Base-by-base conservation (phyloP, 2,797 vertebrate genomes). In the Crotalus adamanteus region DNA sequence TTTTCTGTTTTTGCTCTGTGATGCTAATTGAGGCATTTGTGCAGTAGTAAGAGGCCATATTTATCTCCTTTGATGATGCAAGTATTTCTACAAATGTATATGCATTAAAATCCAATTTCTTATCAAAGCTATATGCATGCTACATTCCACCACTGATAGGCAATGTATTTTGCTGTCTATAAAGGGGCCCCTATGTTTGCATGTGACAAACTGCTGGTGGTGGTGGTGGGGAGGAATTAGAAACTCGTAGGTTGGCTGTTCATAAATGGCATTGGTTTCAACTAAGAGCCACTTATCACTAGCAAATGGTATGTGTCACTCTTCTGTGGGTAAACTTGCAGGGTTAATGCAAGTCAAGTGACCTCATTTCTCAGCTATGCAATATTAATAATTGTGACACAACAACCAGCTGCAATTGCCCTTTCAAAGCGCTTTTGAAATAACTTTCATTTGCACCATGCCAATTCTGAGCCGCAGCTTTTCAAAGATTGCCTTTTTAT, bases 361-460 rank as follows among this genome's bases (percentile, higher is more conserved):
- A 97, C 97, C 97, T 98, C 97, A 94, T 97, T 97, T 96, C 97
- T 96, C 97, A 97, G 97, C 97, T 98, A 98, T 98, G 98, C 98
- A 98, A 98, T 97, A 97, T 92, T 16, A 96, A 96, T 95, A 96
- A 92, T 95, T 65, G 1, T 96, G 53, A 95, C 95, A 92, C n/a
- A 95, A 97, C 37, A 94, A 96, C 96, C 96, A 96, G 96, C 96
- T 96, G 95, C 94, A 94, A 92, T 95, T 93, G 78, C 86, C 93
- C 92, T 95, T 53, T 92, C 56, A 31, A 95, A 93, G 96, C 89
- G 96, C 96, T 97, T 95, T 94, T 93, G 92, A 95, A 93, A 96
- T 95, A 94, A 94, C 92, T 95, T 11, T 61, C 95, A 96, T 98
- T 96, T 97, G 93, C 97, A 94, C 96, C 91, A 95, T 63, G 94